Conservation (phyloP, 2,797 vertebrate genomes). For the Oryzias sinensis region DNA sequence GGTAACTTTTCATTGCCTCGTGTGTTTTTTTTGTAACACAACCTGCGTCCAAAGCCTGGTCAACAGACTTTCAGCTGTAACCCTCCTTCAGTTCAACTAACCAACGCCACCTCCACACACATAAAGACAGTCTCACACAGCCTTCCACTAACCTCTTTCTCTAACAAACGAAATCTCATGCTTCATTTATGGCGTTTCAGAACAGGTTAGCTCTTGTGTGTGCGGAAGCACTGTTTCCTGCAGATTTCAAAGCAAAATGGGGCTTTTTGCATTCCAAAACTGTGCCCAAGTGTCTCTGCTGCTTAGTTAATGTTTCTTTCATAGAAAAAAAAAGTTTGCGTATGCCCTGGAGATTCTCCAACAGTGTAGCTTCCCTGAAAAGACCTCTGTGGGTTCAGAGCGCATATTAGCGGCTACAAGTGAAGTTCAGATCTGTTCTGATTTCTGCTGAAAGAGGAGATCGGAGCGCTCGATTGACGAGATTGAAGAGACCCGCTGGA, state of each 20-base stretch:
- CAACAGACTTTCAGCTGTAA: neutral
- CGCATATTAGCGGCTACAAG: conserved; percentile 32
- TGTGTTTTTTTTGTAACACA: neutral
- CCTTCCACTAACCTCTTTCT: neutral
- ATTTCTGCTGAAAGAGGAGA: conserved; percentile 34
- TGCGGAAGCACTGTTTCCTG: neutral
- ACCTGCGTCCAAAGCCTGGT: too few relatives aligned
- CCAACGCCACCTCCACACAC: neutral
- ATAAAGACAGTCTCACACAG: neutral
- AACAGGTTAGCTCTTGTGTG: conserved; percentile 8
- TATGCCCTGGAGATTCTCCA: conserved; percentile 31
- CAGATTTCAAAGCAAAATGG: neutral
- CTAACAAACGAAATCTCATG: conserved; percentile 5
- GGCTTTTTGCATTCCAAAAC: conserved; percentile 29
- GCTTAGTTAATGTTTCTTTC: conserved; percentile 33
- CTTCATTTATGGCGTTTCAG: conserved; percentile 24
- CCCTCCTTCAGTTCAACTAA: too few relatives aligned
- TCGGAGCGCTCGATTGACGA: conserved; percentile 22
- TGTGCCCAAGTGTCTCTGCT: conserved; percentile 38
- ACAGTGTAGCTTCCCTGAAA: conserved; percentile 27
- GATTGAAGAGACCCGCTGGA: conserved; percentile 28
- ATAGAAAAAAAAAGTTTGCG: conserved; percentile 26
- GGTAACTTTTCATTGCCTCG: too few relatives aligned
- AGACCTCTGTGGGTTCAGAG: conserved; percentile 36
- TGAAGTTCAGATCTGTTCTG: conserved; percentile 26